Conservation (phyloP, 2,113 vertebrate species). For the Tetrao urogallus region DNA sequence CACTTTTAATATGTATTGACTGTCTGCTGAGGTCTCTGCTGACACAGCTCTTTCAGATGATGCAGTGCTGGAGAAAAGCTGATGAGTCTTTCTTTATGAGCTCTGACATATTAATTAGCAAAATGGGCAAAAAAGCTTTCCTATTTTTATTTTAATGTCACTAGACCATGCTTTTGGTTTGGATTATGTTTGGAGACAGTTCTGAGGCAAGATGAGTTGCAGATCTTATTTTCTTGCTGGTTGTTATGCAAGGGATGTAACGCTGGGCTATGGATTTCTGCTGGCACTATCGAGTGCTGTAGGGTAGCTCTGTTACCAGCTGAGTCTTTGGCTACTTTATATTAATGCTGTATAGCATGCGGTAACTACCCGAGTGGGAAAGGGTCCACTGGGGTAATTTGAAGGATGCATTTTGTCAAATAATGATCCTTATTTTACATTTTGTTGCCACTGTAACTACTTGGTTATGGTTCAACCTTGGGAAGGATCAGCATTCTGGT, state of each 20-base stretch:
- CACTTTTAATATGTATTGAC: conserved; percentile 90
- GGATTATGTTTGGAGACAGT: conserved; percentile 10
- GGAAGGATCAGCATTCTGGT: not conserved
- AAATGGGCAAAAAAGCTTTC: conserved; percentile 90
- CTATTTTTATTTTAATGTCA: conserved; percentile 87
- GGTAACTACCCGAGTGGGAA: not conserved
- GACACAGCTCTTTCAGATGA: conserved; percentile 84
- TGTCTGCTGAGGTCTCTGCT: conserved; percentile 83
- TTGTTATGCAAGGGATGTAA: not conserved
- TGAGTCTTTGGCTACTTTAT: not conserved
- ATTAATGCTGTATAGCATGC: not conserved
- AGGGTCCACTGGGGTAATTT: not conserved
- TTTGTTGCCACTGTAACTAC: not conserved
- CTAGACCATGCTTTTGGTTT: conserved; percentile 54
- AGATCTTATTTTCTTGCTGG: conserved; percentile 28
- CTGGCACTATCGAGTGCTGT: not conserved
- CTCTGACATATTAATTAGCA: conserved; percentile 97
- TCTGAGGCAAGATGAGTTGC: conserved; percentile 15
- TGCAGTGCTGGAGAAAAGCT: conserved; percentile 82
- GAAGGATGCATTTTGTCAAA: not conserved
- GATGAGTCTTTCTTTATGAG: conserved; percentile 90
- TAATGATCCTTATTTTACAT: not conserved
- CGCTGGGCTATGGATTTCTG: not conserved
- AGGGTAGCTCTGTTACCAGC: not conserved
- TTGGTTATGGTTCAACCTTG: not conserved